These are phyloP conservation scores for Myotis yumanensis DNA, from an alignment of 2,113 vertebrate species.

Conservation along the genomic window DNA sequence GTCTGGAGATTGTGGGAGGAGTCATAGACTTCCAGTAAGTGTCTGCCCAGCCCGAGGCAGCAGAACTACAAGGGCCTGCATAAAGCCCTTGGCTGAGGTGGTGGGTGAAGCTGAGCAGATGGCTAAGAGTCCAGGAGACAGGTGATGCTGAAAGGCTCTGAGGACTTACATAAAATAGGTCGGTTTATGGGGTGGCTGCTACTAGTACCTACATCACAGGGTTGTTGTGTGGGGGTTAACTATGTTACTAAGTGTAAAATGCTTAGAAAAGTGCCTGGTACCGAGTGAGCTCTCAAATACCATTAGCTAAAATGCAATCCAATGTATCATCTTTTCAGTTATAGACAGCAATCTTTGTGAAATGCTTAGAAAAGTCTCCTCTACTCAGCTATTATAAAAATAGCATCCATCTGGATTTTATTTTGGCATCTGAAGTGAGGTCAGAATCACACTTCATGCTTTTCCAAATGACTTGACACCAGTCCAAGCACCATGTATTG, in stretches of 20 bases:
- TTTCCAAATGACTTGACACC: constrained; percentile 68
- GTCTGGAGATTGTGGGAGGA: neutral
- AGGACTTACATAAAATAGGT: neutral
- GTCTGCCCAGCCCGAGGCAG: neutral
- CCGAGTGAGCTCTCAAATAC: neutral
- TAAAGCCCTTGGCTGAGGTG: neutral
- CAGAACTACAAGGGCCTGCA: neutral
- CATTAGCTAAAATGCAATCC: neutral
- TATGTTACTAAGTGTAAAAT: neutral
- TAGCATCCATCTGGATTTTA: constrained; percentile 76
- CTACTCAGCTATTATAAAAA: constrained; percentile 66
- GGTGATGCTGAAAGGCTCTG: neutral
- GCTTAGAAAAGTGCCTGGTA: neutral
- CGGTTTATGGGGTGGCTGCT: neutral
- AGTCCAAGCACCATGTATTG: constrained; percentile 55
- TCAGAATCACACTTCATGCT: constrained; percentile 66
- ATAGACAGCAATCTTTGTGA: constrained; percentile 41
- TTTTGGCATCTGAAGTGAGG: constrained; percentile 70
- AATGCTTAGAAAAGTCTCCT: constrained; percentile 63
- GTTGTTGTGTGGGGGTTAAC: neutral
- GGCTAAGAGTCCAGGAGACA: neutral
- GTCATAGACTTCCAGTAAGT: neutral
- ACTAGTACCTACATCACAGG: neutral
- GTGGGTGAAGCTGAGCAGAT: neutral
- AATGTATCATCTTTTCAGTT: constrained; percentile 10